Percentiles rank a stretch among this genome's conserved stretches.
Evolutionary conservation across 2,797 vertebrate species (phyloP).

Genomic region (Notolabrus celidotus): DNA sequence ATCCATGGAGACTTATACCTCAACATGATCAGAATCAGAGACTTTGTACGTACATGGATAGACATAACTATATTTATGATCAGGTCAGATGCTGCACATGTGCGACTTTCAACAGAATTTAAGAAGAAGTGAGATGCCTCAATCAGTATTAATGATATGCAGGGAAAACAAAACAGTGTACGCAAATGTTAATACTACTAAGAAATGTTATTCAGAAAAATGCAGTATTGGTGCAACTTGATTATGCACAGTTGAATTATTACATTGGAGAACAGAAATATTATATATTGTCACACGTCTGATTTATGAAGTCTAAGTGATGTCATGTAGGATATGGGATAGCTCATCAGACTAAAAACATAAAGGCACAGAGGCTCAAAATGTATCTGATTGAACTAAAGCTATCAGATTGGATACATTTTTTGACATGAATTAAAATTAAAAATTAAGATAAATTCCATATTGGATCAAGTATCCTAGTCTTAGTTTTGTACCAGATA

Average conservation of each 20-base stretch:
- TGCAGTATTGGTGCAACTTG: background rate
- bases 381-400: too few species aligned
- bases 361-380: too few species aligned
- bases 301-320: too few species aligned
- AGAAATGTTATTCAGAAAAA: background rate
- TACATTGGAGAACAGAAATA: background rate
- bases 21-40: background rate
- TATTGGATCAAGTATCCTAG: background rate
- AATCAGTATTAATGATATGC: background rate
- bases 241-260: background rate
- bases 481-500: background rate
- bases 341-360: too few species aligned
- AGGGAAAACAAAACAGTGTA: background rate
- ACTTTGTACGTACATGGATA: background rate
- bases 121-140: background rate
- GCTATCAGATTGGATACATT: too few species aligned
- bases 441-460: background rate
- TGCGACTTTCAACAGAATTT: background rate
- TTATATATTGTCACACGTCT: too few species aligned
- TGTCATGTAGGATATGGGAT: too few species aligned
- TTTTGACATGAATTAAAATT: background rate
- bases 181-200: background rate
- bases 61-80: background rate
- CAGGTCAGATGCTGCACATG: background rate
- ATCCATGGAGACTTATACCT: background rate